Conservation (phyloP, 2,888 invertebrate species). For the Octonoba sinensis region DNA sequence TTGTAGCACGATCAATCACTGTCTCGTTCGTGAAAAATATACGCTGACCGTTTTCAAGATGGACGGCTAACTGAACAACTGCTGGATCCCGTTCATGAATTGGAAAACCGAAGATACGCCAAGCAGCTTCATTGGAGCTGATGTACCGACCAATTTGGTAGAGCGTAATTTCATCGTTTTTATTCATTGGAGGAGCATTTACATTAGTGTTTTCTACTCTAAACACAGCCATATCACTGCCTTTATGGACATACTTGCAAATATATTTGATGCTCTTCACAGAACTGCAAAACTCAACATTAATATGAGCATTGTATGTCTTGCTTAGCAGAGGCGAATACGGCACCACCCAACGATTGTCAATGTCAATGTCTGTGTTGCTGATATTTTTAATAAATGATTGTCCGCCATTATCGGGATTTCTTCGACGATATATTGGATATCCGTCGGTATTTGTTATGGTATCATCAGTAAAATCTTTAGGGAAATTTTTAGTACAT, state of each 20-base stretch:
- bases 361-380: conserved; percentile 21
- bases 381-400: conserved; percentile 17
- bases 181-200: too few species aligned
- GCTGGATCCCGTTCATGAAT: conserved; percentile 67
- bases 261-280: conserved; percentile 31
- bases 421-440: conserved; percentile 38
- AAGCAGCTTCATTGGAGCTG: conserved; percentile 66
- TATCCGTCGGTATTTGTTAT: conserved; percentile 30
- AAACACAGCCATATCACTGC: too few species aligned
- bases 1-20: too few species aligned
- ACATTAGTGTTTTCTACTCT: too few species aligned
- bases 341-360: too few species aligned
- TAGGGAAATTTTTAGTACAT: conserved; percentile 34
- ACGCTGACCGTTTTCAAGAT: conserved; percentile 28
- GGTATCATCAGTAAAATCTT: conserved; percentile 18
- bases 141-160: conserved; percentile 67
- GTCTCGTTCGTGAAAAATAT: too few species aligned
- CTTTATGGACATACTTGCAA: conserved; percentile 23
- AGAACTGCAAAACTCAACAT: conserved; percentile 27
- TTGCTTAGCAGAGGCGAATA: too few species aligned
- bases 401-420: conserved; percentile 24
- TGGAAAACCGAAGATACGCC: conserved; percentile 66
- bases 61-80: conserved; percentile 59
- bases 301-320: conserved; percentile 19
- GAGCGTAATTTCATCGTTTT: too few species aligned